Evolutionary conservation across 2,888 invertebrate genomes (phyloP).

Genomic region (Acrobasis repandana): DNA sequence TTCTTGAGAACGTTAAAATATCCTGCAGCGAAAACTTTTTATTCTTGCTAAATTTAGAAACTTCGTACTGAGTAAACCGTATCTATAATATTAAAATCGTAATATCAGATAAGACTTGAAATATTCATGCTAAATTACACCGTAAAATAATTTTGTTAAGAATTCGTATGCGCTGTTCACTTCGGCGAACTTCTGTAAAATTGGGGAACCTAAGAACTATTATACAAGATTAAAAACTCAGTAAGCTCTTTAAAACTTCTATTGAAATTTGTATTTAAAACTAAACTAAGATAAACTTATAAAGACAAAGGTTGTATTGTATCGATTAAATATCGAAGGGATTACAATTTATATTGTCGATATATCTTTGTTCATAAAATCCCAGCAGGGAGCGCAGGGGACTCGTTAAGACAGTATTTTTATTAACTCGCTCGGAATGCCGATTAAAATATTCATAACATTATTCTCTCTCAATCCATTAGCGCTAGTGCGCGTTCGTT

Average conservation of each 20-base stretch:
- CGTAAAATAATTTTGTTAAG: slow-evolving; percentile 3
- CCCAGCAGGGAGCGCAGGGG: slow-evolving; percentile 67
- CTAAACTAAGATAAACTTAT: slow-evolving; percentile 30
- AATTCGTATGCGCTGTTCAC: slow-evolving; percentile 3
- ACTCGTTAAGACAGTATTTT: slow-evolving; percentile 76
- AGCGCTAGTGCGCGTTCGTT: slow-evolving; percentile 47
- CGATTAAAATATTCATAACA: slow-evolving; percentile 74
- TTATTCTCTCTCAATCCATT: slow-evolving; percentile 67
- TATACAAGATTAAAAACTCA: slow-evolving; percentile 2
- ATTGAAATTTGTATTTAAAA: slow-evolving; percentile 12
- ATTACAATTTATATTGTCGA: slow-evolving; percentile 56
- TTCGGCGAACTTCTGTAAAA: background rate
- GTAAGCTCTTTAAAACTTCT: slow-evolving; percentile 7
- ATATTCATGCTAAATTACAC: slow-evolving; percentile 9
- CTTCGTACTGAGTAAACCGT: slow-evolving; percentile 3
- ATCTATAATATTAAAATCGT: background rate
- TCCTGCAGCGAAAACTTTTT: background rate
- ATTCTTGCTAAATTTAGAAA: background rate
- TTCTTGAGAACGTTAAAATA: background rate
- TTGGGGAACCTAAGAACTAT: background rate
- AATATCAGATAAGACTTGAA: slow-evolving; percentile 3
- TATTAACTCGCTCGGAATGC: slow-evolving; percentile 75
- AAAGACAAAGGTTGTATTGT: slow-evolving; percentile 37
- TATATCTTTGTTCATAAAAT: slow-evolving; percentile 75
- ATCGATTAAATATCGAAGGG: slow-evolving; percentile 53